These are phyloP conservation scores for Amphilophus citrinellus DNA, from an alignment of 2,113 vertebrate genomes.

Conservation along the genomic window DNA sequence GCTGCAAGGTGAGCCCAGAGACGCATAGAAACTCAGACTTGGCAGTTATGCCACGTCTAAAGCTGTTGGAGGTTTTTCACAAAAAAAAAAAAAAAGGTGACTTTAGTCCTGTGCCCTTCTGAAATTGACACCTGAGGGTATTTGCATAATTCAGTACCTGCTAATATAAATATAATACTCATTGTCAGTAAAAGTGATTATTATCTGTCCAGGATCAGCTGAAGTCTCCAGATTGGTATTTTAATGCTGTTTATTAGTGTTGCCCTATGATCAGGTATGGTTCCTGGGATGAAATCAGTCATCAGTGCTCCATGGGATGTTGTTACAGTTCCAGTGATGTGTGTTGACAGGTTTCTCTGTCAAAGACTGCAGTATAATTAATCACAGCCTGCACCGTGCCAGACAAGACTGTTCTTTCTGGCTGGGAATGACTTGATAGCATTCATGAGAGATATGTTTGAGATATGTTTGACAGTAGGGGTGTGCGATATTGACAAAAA, in stretches of 20 bases:
- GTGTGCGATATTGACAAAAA: no score
- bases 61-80: background rate
- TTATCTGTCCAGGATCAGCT: background rate
- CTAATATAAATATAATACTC: background rate
- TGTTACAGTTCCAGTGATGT: conserved; percentile 12
- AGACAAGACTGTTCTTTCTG: background rate
- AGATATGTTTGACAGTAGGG: background rate
- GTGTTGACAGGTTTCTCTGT: conserved; percentile 36
- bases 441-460: background rate
- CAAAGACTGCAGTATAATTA: conserved; percentile 1
- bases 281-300: conserved; percentile 4
- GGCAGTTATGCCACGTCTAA: background rate
- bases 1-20: conserved; percentile 90
- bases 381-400: conserved; percentile 11
- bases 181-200: background rate
- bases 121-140: background rate
- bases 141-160: background rate
- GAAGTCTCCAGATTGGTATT: background rate
- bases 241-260: background rate
- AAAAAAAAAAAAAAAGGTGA: rapidly evolving
- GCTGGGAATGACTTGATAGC: rapidly evolving
- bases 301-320: conserved; percentile 11
- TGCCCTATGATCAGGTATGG: background rate
- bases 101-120: background rate
- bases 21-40: background rate